A percentile compares a stretch with the other conserved stretches of the same genome.
These are phyloP conservation scores for Copidosoma floridanum DNA, from an alignment of 1,140 invertebrate genomes.

Conservation along the genomic window DNA sequence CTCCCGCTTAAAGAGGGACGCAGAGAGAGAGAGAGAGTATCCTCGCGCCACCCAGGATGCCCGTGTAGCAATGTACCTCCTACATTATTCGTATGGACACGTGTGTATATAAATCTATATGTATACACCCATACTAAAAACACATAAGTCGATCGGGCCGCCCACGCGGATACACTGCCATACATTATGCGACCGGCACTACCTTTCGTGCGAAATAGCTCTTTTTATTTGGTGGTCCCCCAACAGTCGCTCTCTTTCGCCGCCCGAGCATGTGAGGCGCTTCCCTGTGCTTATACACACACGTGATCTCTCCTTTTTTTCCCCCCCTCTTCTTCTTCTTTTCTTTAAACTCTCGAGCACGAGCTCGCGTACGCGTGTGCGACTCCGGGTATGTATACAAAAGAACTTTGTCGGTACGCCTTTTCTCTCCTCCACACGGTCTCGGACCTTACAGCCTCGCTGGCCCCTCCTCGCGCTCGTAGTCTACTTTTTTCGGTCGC, in stretches of 20 bases:
- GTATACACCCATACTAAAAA: neutral
- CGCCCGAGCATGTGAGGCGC: neutral
- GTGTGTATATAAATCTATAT: too few species aligned
- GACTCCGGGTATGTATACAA: too few species aligned
- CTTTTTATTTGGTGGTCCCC: too few species aligned
- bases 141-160: slow-evolving; percentile 12
- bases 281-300: slow-evolving; percentile 7
- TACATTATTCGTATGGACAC: too few species aligned
- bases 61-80: too few species aligned
- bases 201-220: neutral
- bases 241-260: neutral
- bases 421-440: too few species aligned
- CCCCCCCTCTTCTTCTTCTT: too few species aligned
- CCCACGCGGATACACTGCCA: slow-evolving; percentile 17
- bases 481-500: slow-evolving; percentile 4
- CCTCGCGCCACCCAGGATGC: slow-evolving; percentile 27
- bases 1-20: neutral
- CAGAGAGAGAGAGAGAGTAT: slow-evolving; percentile 9
- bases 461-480: too few species aligned
- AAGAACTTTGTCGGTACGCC: too few species aligned
- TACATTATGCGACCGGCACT: neutral
- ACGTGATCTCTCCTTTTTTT: too few species aligned
- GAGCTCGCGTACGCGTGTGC: neutral
- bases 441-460: too few species aligned
- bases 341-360: too few species aligned